Conservation (phyloP, 2,888 invertebrate species). For the Tipula helvola region DNA sequence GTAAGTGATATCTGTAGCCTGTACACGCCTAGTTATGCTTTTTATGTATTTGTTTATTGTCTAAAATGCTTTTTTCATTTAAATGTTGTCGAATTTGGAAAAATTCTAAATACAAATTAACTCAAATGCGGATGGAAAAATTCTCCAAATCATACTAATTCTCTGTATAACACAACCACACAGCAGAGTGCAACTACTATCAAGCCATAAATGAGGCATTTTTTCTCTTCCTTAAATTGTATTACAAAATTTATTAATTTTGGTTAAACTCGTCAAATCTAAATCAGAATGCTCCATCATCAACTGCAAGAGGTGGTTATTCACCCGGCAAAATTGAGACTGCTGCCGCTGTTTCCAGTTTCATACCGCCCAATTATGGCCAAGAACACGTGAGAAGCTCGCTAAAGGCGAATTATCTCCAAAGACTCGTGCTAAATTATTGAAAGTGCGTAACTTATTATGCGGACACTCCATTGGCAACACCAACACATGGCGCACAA, state of each 20-base stretch:
- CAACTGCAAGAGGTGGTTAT: not conserved
- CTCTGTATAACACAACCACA: conserved; percentile 29
- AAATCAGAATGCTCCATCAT: not conserved
- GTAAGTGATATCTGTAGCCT: not conserved
- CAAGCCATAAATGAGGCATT: not conserved
- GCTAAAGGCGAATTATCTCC: conserved; percentile 32
- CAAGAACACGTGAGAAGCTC: conserved; percentile 33
- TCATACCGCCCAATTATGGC: conserved; percentile 20
- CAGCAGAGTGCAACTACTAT: not conserved
- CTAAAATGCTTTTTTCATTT: not conserved
- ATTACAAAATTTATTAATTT: not conserved
- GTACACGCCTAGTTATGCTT: not conserved
- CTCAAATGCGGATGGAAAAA: not conserved
- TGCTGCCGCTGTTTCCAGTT: not conserved
- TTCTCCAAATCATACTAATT: not conserved
- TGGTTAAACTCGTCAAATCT: not conserved
- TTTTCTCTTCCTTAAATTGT: not conserved
- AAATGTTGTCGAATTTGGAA: not conserved
- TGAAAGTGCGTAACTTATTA: conserved; percentile 30
- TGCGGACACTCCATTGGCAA: not conserved
- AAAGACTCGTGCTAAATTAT: conserved; percentile 28
- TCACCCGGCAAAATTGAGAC: not conserved
- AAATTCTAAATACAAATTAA: not conserved
- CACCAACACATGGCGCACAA: not conserved
- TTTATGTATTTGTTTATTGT: not conserved